A percentile compares a stretch with the other conserved stretches of the same genome.
Conservation (phyloP, 2,888 invertebrate species). For the Coelinius sp. region DNA sequence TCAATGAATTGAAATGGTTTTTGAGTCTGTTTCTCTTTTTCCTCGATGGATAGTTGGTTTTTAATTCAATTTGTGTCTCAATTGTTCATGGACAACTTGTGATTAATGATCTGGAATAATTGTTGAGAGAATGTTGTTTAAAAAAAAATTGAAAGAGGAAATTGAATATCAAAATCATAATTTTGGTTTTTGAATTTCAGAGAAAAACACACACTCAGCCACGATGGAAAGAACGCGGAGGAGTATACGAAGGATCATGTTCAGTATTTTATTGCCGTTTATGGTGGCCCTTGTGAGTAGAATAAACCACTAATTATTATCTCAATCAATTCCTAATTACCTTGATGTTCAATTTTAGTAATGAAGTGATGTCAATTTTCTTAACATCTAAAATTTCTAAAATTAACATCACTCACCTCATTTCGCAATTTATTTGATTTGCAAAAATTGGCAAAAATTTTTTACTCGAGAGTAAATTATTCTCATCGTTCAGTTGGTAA, state of each 20-base stretch:
- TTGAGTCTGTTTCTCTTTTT: slow-evolving; percentile 16
- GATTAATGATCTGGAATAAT: background rate
- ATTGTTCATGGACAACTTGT: background rate
- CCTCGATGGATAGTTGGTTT: background rate
- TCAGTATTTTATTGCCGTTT: slow-evolving; percentile 62
- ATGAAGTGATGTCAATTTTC: too few relatives aligned
- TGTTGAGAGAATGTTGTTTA: background rate
- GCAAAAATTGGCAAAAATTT: too few relatives aligned
- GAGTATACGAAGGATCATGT: slow-evolving; percentile 64
- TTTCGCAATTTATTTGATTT: too few relatives aligned
- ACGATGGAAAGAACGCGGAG: slow-evolving; percentile 68
- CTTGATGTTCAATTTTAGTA: too few relatives aligned
- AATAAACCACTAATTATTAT: too few relatives aligned
- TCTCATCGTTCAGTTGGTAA: background rate
- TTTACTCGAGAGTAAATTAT: background rate
- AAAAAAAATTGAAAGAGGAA: background rate
- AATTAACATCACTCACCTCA: background rate
- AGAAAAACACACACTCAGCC: slow-evolving; percentile 44
- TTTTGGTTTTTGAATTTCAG: slow-evolving; percentile 47
- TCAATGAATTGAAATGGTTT: slow-evolving; percentile 8
- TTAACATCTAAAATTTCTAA: background rate
- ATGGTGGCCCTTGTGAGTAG: slow-evolving; percentile 65
- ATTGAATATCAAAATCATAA: background rate
- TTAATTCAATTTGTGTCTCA: background rate
- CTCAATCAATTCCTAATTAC: too few relatives aligned